phyloP scores from a whole-genome alignment of 2,797 vertebrate genomes.

The Calcarius lapponicus region DNA sequence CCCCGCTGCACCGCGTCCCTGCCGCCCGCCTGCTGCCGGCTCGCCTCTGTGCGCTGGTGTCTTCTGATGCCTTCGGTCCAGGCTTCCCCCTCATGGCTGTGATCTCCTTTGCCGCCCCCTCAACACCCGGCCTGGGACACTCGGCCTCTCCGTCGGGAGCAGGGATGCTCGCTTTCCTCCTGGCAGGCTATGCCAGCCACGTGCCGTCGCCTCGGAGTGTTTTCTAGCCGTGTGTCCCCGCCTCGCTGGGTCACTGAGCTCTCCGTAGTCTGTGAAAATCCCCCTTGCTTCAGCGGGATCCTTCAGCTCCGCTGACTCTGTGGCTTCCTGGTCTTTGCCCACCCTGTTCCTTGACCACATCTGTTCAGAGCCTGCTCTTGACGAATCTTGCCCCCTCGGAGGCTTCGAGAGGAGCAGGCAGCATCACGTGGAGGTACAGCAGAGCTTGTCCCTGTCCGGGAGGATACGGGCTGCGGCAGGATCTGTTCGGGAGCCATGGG shows the following conservation, averaged over 20 bases:
- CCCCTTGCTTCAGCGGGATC: not conserved
- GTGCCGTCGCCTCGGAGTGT: not conserved
- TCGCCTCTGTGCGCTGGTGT: not conserved
- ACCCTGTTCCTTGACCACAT: not conserved
- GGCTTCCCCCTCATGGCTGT: not conserved
- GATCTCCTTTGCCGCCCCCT: not conserved
- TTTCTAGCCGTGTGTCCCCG: not conserved
- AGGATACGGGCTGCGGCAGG: not conserved
- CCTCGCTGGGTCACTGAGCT: not conserved
- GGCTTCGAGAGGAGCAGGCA: not conserved
- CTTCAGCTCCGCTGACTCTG: not conserved
- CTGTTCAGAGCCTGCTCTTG: not conserved
- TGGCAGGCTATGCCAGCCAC: not conserved
- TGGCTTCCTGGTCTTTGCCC: not conserved
- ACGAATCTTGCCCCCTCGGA: not conserved
- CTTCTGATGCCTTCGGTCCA: not conserved
- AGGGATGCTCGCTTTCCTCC: not conserved
- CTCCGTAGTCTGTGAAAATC: not conserved
- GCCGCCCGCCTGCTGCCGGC: not conserved
- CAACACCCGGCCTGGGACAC: not conserved
- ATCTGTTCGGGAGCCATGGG: constrained; percentile 27
- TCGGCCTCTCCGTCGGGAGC: accelerated
- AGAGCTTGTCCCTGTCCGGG: not conserved
- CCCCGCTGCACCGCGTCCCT: not conserved
- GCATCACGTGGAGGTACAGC: not conserved